These are phyloP conservation scores for Drosophila setifemur DNA, from an alignment of 1,140 invertebrate genomes.

Conservation along the genomic window DNA sequence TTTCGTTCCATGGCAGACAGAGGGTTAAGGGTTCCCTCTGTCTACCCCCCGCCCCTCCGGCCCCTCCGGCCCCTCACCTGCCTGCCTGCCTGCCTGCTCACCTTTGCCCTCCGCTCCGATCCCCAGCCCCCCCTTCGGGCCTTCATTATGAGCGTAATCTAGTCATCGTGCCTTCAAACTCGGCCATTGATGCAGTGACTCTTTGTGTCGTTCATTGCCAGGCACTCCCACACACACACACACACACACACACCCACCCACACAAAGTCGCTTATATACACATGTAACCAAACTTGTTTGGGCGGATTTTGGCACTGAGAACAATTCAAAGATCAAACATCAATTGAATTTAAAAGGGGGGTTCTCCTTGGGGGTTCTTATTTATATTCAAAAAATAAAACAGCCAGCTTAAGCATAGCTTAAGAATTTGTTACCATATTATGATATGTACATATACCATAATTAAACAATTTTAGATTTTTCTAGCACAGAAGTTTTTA, in stretches of 20 bases:
- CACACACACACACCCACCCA: slow-evolving; percentile 11
- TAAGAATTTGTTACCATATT: too few species aligned
- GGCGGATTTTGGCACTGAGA: background rate
- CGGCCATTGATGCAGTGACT: slow-evolving; percentile 43
- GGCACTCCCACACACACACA: background rate
- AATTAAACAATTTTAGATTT: too few species aligned
- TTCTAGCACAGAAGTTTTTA: too few species aligned
- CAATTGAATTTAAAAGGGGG: too few species aligned
- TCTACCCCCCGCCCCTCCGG: background rate
- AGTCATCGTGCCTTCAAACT: slow-evolving; percentile 43
- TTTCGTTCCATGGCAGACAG: slow-evolving; percentile 22
- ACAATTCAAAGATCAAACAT: too few species aligned
- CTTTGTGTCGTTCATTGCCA: slow-evolving; percentile 41
- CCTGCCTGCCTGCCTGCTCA: background rate
- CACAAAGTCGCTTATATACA: background rate
- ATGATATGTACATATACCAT: too few species aligned
- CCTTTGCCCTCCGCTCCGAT: background rate
- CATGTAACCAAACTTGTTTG: background rate
- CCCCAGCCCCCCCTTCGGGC: background rate
- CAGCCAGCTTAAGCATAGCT: too few species aligned
- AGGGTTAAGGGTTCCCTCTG: slow-evolving; percentile 23
- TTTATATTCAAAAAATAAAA: too few species aligned
- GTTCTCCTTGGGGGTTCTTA: too few species aligned
- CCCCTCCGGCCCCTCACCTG: background rate
- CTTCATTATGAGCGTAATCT: slow-evolving; percentile 48